phyloP scores from a whole-genome alignment of 2,888 invertebrate genomes.

The Microchrysa polita region DNA sequence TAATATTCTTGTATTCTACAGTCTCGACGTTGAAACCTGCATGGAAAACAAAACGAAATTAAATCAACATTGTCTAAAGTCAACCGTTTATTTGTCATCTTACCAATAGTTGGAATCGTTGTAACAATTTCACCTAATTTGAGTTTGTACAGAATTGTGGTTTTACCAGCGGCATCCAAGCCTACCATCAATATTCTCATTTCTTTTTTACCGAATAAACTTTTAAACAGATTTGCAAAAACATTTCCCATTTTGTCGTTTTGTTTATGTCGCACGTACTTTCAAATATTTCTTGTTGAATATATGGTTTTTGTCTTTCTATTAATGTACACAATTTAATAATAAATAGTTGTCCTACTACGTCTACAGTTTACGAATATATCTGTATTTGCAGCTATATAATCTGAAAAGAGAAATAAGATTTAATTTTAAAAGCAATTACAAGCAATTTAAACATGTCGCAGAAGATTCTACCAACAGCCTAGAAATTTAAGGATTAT shows the following conservation, averaged over 20 bases:
- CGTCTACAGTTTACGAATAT: not conserved
- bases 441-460: too few species aligned
- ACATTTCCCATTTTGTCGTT: constrained; percentile 90
- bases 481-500: too few species aligned
- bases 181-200: constrained; percentile 99
- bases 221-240: constrained; percentile 97
- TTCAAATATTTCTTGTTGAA: constrained; percentile 38
- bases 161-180: constrained; percentile 99
- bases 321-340: too few species aligned
- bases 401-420: constrained; percentile 11
- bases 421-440: not conserved
- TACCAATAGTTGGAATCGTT: constrained; percentile 99
- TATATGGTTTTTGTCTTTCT: constrained; percentile 13
- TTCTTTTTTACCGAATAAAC: constrained; percentile 99
- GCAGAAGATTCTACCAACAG: too few species aligned
- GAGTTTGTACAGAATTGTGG: constrained; percentile 99
- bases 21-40: constrained; percentile 97
- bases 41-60: constrained; percentile 21
- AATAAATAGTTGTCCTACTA: not conserved
- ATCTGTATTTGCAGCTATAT: not conserved
- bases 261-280: constrained; percentile 46
- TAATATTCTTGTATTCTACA: constrained; percentile 99
- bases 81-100: constrained; percentile 62
- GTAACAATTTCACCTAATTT: constrained; percentile 99
- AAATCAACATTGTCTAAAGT: not conserved